Evolutionary conservation across 2,113 vertebrate genomes (phyloP), one percentile per base, ranked within the genome.

Genomic region (Oxyruncus cristatus): DNA sequence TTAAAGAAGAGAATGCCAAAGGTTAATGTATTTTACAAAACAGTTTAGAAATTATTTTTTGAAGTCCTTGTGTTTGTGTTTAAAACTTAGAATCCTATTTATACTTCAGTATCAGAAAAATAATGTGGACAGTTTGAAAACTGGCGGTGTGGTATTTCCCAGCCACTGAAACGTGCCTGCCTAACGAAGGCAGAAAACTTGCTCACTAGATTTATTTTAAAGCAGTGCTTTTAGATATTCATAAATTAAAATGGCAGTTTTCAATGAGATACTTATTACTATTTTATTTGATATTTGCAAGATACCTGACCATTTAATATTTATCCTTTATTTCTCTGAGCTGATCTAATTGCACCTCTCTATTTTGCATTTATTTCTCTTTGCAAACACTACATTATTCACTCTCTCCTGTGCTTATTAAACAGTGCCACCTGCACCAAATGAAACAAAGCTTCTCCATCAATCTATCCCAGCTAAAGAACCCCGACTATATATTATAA

Each of bases 381-480:
- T 98, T 98, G 96, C 97, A 97, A 98, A 97, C 96, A 98, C 97
- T 98, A 98, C 98, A 98, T 97, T 98, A 98, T 97, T 97, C 97
- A 97, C 97, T 98, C 97, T 98, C 96, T 98, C 96, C 93, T 97
- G 95, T 98, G 98, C 98, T 98, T 98, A 98, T 98, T 98, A 98
- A 98, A 98, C 97, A 97, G 97, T 98, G 97, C 98, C 98, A 98
- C 98, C 98, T 98, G 98, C 98, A 98, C 97, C 97, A 98, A 97
- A 97, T 98, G 97, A 97, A 97, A 98, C 97, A 98, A 98, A 98
- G 97, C 97, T 98, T 97, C 97, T 95, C 96, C 97, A 97, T 98
- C 97, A 97, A 97, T 97, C 92, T 93, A 94, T 81, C 97, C 91
- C 96, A 96, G 97, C 95, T 95, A 98, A 98, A 98, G 96, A 97